Conservation (phyloP, 1,140 invertebrate species). For the Drosophila albomicans region DNA sequence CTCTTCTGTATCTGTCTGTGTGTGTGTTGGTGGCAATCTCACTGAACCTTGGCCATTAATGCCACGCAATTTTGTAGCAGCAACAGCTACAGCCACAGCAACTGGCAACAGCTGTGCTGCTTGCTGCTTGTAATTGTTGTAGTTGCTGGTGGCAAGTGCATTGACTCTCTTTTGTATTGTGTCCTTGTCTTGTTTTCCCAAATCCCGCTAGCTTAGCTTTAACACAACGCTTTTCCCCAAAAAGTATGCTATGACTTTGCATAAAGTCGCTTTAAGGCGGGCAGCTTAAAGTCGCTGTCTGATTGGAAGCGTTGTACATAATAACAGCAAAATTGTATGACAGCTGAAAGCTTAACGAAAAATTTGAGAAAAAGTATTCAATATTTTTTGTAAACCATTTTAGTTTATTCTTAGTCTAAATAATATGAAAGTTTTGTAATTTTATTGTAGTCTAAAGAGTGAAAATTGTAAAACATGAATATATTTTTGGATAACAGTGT, state of each 20-base stretch:
- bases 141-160: conserved; percentile 44
- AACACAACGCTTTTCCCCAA: not conserved
- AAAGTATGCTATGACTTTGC: conserved; percentile 56
- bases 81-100: not conserved
- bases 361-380: no score
- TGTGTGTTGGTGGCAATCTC: conserved; percentile 25
- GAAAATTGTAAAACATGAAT: no score
- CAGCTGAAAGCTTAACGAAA: no score
- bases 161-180: conserved; percentile 38
- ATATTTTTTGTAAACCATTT: no score
- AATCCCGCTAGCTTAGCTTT: not conserved
- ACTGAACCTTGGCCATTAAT: conserved; percentile 67
- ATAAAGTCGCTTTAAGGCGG: conserved; percentile 10
- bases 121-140: conserved; percentile 34
- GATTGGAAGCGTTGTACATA: not conserved
- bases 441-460: no score
- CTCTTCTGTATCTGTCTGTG: conserved; percentile 43
- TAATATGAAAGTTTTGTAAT: no score
- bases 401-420: no score
- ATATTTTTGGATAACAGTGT: no score
- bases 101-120: conserved; percentile 46
- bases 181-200: conserved; percentile 12
- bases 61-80: conserved; percentile 28
- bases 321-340: no score
- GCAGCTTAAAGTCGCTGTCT: not conserved